Percentiles rank a stretch among this genome's conserved stretches.
Conservation (phyloP, 2,797 vertebrate genomes). For the Onychomys arenicola region DNA sequence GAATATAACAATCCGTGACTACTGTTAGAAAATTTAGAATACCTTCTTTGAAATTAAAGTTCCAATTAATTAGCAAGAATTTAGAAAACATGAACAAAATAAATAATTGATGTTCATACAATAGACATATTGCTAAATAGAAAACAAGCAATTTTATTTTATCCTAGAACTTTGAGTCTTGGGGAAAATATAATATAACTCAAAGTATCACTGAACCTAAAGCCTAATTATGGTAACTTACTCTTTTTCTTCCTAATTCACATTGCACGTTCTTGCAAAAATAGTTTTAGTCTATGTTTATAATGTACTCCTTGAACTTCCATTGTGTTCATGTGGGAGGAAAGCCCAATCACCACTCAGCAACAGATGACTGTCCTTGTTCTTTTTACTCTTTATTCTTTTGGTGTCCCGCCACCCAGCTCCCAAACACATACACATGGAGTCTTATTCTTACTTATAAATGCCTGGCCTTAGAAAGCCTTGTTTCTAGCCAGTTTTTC, state of each 20-base stretch:
- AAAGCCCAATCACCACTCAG: neutral
- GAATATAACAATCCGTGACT: neutral
- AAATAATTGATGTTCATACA: neutral
- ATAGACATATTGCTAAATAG: neutral
- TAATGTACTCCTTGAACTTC: neutral
- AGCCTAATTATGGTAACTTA: fast-evolving
- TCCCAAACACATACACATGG: neutral
- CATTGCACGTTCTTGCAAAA: neutral
- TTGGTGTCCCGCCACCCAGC: fast-evolving
- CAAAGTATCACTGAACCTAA: neutral
- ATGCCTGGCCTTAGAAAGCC: neutral
- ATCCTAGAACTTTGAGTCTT: neutral
- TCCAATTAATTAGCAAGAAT: neutral
- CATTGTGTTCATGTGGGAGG: fast-evolving
- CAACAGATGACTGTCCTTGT: neutral
- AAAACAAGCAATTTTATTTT: neutral
- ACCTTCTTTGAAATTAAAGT: neutral
- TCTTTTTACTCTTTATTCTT: neutral
- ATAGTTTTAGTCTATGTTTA: neutral
- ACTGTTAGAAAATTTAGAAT: neutral
- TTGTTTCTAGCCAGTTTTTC: neutral
- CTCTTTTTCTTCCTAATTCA: neutral
- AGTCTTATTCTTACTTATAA: neutral
- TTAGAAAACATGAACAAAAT: neutral
- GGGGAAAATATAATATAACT: neutral